These are phyloP conservation scores for Dioctria linearis DNA, from an alignment of 2,888 invertebrate genomes.

Conservation along the genomic window DNA sequence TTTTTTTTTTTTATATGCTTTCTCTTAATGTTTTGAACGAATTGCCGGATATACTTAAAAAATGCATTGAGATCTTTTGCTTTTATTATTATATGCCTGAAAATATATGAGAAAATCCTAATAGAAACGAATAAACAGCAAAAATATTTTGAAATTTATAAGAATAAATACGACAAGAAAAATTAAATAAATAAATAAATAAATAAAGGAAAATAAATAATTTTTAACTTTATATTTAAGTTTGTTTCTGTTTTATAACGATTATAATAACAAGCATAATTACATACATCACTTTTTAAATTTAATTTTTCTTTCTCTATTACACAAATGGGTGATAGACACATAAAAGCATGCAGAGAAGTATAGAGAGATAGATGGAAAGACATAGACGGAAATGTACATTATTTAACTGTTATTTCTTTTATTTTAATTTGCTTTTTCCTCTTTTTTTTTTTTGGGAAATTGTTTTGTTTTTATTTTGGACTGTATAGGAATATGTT, in stretches of 20 bases:
- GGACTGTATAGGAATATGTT: slow-evolving; percentile 1
- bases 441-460: not conserved
- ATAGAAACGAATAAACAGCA: not conserved
- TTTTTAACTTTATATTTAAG: slow-evolving; percentile 4
- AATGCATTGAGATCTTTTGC: not conserved
- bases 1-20: not conserved
- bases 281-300: slow-evolving; percentile 9
- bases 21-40: not conserved
- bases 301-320: slow-evolving; percentile 41
- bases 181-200: no score
- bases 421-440: not conserved
- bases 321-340: slow-evolving; percentile 46
- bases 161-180: no score
- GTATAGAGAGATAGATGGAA: slow-evolving; percentile 43
- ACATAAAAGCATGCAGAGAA: slow-evolving; percentile 45
- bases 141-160: no score
- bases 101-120: no score
- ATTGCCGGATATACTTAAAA: not conserved
- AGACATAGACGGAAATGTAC: slow-evolving; percentile 42
- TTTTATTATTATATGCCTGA: not conserved
- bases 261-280: slow-evolving; percentile 32
- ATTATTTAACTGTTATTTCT: slow-evolving; percentile 36
- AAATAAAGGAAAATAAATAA: not conserved
- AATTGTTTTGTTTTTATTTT: not conserved
- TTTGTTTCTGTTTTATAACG: slow-evolving; percentile 19